Base-by-base conservation (phyloP, 2,113 vertebrate genomes). In the Pseudonaja textilis region DNA sequence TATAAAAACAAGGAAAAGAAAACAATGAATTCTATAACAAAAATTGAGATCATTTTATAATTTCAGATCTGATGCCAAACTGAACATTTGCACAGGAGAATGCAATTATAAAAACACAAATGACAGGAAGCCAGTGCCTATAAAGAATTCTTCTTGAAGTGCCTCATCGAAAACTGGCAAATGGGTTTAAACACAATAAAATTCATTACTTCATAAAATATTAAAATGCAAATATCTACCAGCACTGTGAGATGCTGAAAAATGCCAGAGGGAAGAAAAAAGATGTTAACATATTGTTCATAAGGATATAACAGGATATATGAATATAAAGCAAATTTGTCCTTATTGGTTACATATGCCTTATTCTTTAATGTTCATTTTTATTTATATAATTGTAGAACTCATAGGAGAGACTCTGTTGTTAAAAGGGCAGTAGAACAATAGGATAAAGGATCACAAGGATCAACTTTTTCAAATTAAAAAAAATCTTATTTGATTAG, bases 111-210 rank as follows among this genome's bases (percentile, higher is more conserved):
- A 74, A 88, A 92, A 86, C 8, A 52, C 90, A 42, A 2, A 88
- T 85, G 39, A 0, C 3, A 93, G 94, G 89, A 52, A 81, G 88
- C 6, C 8, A 94, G 50, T 1, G 93, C 50, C 90, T 93, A 87
- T 5, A n/a, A 86, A 91, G 42, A 89, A 47, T 89, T 89, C 3
- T 90, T 0, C 11, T 55, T 92, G 3, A 25, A 92, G 59, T 91
- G 39, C 74, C 89, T 93, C 59, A n/a, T 91, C 56, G 10, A 90
- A 87, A 91, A 64, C 89, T 91, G 26, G 50, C 45, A 91, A 93
- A 74, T 64, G n/a, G 39, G 25, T 93, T 57, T 90, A 39, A 56
- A 47, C 59, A 93, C 26, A 90, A n/a, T 87, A 34, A 55, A 93
- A 29, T 55, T 52, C 47, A 87, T 93, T 93, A 87, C n/a, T 55